Percentiles rank a stretch among this genome's conserved stretches.
phyloP scores from a whole-genome alignment of 1,140 invertebrate genomes.

The Drosophila simulans region DNA sequence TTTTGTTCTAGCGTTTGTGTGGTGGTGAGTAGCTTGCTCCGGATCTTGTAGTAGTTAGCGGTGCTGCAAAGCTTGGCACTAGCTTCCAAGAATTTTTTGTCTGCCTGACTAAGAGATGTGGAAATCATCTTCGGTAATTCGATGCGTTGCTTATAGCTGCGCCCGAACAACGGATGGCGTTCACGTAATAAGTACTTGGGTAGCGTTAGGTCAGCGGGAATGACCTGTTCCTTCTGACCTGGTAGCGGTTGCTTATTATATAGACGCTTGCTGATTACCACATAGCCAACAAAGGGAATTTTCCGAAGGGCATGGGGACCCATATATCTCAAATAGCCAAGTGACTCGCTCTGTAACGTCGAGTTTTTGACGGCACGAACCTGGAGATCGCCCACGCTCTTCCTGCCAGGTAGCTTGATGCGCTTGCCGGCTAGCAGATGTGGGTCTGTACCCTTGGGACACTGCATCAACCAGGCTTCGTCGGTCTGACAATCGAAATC shows the following conservation, averaged over 20 bases:
- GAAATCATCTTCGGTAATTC: constrained; percentile 23
- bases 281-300: constrained; percentile 28
- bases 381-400: constrained; percentile 39
- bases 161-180: constrained; percentile 66
- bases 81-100: neutral
- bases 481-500: constrained; percentile 39
- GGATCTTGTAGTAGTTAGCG: constrained; percentile 51
- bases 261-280: constrained; percentile 48
- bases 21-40: constrained; percentile 21
- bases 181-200: constrained; percentile 22
- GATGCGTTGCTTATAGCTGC: constrained; percentile 44
- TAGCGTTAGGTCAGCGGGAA: constrained; percentile 11
- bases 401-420: constrained; percentile 61
- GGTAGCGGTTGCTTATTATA: constrained; percentile 16
- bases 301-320: constrained; percentile 30
- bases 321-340: constrained; percentile 55
- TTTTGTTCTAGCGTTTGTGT: constrained; percentile 55
- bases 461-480: constrained; percentile 68
- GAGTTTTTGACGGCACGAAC: constrained; percentile 35
- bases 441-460: constrained; percentile 45
- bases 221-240: neutral
- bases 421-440: constrained; percentile 23
- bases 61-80: neutral
- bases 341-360: neutral
- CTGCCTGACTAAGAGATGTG: constrained; percentile 18